Evolutionary conservation across 2,888 invertebrate genomes (phyloP).

Genomic region (Oscheius sp.): DNA sequence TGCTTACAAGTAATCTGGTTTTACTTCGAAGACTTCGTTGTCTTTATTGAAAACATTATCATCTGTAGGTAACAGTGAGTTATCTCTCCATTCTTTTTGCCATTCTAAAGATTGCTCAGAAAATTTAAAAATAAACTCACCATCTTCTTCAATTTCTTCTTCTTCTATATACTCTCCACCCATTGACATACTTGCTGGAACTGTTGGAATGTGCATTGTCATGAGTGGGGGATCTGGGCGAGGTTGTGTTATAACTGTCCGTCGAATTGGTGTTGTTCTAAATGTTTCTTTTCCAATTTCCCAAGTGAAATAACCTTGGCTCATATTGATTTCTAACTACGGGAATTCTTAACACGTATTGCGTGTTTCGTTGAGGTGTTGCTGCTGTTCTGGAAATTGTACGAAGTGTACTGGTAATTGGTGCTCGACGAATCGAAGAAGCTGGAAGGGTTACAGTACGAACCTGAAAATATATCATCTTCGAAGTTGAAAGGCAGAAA

Average conservation of each 20-base stretch:
- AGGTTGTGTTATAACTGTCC: background rate
- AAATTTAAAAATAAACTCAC: background rate
- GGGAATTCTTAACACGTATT: constrained; percentile 23
- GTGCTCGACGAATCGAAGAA: background rate
- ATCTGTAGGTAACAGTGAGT: background rate
- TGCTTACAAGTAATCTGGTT: constrained; percentile 11
- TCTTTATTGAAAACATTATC: constrained; percentile 1
- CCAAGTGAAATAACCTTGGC: too few species aligned
- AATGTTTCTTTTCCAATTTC: background rate
- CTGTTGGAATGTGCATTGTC: constrained; percentile 38
- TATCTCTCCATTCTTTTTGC: too few species aligned
- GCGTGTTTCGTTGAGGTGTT: background rate
- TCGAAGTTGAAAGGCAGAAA: too few species aligned
- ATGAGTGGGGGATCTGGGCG: background rate
- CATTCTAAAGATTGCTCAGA: background rate
- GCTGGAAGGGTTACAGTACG: background rate
- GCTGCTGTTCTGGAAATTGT: background rate
- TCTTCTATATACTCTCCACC: constrained; percentile 49
- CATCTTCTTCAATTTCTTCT: constrained; percentile 37
- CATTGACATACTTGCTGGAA: constrained; percentile 51
- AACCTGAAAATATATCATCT: too few species aligned
- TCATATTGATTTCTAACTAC: constrained; percentile 6
- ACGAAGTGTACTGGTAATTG: background rate
- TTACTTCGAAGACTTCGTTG: constrained; percentile 1
- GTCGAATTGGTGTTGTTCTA: background rate